Evolutionary conservation across 2,113 vertebrate species (phyloP).

Genomic region (Paracanthobrama guichenoti): DNA sequence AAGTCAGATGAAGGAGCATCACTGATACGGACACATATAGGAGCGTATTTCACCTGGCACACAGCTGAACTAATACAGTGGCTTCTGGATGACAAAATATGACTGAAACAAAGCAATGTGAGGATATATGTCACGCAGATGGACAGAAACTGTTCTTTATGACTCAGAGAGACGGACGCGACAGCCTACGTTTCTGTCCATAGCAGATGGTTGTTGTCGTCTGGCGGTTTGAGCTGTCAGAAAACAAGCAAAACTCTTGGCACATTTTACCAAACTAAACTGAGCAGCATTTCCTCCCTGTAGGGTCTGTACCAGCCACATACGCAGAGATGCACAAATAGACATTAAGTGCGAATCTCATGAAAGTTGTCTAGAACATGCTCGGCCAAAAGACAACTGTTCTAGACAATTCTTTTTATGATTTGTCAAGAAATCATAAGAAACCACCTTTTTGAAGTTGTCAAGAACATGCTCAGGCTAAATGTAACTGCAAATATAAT

Average conservation of each 20-base stretch:
- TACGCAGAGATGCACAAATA: neutral
- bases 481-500: neutral
- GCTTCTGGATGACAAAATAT: neutral
- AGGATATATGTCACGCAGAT: neutral
- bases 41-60: neutral
- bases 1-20: constrained; percentile 53
- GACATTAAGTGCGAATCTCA: neutral
- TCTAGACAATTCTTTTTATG: no score
- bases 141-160: constrained; percentile 5
- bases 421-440: no score
- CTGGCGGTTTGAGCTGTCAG: constrained; percentile 16
- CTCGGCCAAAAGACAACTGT: no score
- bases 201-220: constrained; percentile 39
- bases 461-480: neutral
- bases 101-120: neutral
- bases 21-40: neutral
- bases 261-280: constrained; percentile 5
- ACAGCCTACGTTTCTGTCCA: constrained; percentile 17
- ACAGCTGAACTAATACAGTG: neutral
- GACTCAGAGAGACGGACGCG: neutral
- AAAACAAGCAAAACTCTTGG: constrained; percentile 25
- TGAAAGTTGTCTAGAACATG: neutral
- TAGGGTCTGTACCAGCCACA: neutral
- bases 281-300: neutral
- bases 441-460: no score